These are phyloP conservation scores for Minunthozetes semirufus DNA, from an alignment of 2,888 invertebrate genomes.

Conservation along the genomic window DNA sequence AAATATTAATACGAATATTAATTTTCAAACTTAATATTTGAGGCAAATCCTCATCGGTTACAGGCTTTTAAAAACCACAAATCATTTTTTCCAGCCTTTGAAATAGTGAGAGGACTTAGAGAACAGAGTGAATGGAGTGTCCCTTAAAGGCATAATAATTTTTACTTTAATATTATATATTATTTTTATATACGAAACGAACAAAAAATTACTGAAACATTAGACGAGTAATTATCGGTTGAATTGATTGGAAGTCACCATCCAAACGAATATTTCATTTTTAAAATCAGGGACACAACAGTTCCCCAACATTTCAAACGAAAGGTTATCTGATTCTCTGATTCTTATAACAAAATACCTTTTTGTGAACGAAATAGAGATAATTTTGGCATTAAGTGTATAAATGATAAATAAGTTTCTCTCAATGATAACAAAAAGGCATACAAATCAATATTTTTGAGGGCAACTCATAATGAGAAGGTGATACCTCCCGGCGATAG, in stretches of 20 bases:
- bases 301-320: too few species aligned
- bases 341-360: neutral
- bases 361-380: neutral
- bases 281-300: neutral
- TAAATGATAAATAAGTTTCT: neutral
- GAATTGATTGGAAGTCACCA: too few species aligned
- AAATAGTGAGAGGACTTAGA: neutral
- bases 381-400: neutral
- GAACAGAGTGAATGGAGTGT: neutral
- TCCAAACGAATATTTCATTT: neutral
- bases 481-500: neutral
- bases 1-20: constrained; percentile 11
- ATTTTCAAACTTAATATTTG: neutral
- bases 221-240: too few species aligned
- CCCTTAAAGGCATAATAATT: constrained; percentile 25
- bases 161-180: neutral
- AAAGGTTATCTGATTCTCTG: neutral
- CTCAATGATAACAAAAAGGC: neutral
- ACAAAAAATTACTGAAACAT: constrained; percentile 5
- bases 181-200: neutral
- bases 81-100: neutral
- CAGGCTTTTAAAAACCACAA: constrained; percentile 16
- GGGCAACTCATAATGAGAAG: neutral
- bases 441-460: neutral
- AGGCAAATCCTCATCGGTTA: neutral